Base-by-base conservation (phyloP, 2,888 invertebrate species). In the Aleiodes testaceus region DNA sequence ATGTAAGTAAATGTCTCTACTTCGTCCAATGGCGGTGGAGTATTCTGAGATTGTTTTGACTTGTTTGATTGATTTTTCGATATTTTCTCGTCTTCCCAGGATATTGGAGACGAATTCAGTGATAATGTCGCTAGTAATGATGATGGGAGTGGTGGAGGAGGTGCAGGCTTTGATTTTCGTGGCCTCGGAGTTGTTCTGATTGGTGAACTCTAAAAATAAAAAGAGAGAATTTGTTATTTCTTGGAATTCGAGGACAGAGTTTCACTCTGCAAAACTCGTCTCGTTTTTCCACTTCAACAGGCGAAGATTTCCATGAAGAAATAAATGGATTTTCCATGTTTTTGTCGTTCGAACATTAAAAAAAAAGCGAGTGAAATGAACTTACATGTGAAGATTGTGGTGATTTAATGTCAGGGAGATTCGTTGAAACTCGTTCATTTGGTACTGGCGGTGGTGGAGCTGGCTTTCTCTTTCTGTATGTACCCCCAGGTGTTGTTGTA, bases 391-490 rank as follows among this genome's bases (percentile, higher is more conserved):
- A 14, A 44, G 9, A 2, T 12, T 36, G 53, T 3, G 18, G 44
- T 47, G 59, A 69, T 36, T 49, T 59, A 65, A 26, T 4, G n/a
- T 53, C 52, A n/a, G 14, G 12, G 3, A 9, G 7, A 26, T 4
- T 22, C 7, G 50, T 45, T 18, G 64, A 22, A 47, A 47, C 12
- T 49, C 18, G 47, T 66, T 59, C 59, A 26, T 78, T 81, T 16
- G 64, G 63, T 4, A 64, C 53, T 18, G 18, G 26, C 7, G 74
- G 75, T 22, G 93, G 93, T 42, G 90, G 91, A 3, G 93, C 93
- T n/a, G 94, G 93, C 20, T 90, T 91, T 70, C 91, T 90, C 84
- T 93, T 93, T 83, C 91, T 92, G 49, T 91, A 89, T 3, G 89
- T 89, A 64, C 90, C 85, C 81, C 89, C 82, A 81, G 89, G 78